Evolutionary conservation across 2,888 invertebrate genomes (phyloP).

Genomic region (Tholera decimalis): DNA sequence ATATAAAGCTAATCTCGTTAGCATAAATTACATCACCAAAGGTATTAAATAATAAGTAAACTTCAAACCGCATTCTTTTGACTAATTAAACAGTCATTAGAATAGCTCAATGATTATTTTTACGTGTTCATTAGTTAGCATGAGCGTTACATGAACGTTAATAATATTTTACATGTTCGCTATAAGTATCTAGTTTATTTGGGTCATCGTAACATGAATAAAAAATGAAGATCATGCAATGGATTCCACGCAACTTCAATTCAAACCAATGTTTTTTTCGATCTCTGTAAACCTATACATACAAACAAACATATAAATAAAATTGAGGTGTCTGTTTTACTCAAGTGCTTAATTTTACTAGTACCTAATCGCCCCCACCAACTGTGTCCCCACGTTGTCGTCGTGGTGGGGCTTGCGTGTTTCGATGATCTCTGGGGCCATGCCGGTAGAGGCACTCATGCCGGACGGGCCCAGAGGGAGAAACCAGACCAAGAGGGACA

Average conservation of each 20-base stretch:
- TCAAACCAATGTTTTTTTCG: background rate
- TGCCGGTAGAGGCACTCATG: no score
- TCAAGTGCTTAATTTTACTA: no score
- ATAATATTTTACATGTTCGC: conserved; percentile 29
- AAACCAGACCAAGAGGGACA: no score
- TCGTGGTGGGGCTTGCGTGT: no score
- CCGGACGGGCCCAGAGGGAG: no score
- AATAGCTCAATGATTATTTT: conserved; percentile 30
- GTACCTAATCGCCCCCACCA: no score
- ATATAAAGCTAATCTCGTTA: conserved; percentile 1
- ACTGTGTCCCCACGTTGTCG: no score
- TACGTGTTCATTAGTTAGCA: conserved; percentile 12
- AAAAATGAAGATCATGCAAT: conserved; percentile 9
- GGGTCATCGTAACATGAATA: conserved; percentile 28
- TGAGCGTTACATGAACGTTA: conserved; percentile 26
- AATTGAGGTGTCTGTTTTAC: no score
- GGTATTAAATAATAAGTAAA: conserved; percentile 47
- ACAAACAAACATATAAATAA: background rate
- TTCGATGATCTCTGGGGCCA: no score
- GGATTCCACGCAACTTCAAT: background rate
- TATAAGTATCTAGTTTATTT: background rate
- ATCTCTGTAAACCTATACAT: background rate
- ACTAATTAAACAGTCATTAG: conserved; percentile 43
- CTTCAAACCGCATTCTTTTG: conserved; percentile 33
- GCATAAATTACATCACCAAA: conserved; percentile 17